Evolutionary conservation across 1,140 invertebrate genomes (phyloP), one percentile per base, ranked within the genome.

Genomic region (Catajapyx aquilonaris): DNA sequence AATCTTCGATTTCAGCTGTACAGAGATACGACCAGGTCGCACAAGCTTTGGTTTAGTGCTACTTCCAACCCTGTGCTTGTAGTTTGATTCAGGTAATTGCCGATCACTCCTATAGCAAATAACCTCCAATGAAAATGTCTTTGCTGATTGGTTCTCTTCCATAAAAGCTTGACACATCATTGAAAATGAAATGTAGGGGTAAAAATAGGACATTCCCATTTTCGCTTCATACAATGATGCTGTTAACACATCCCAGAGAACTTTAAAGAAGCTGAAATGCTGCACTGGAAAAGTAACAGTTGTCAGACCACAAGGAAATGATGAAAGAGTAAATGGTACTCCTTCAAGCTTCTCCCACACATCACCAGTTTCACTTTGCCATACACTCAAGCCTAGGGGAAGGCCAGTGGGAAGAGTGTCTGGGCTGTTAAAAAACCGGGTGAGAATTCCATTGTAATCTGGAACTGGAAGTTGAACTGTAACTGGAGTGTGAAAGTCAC

Each of bases 91-190:
- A n/a, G n/a, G n/a, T n/a, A n/a, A 22, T 34, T 43, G 35, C 37
- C 43, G 42, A 25, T 47, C 46, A 35, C 43, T 46, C 10, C 46
- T 33, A 35, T 50, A 46, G 25, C 43, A 50, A 23, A 51, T 48
- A 7, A 50, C 46, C 33, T 44, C 48, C 15, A 50, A 33, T 1
- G 47, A 43, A 41, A 48, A 48, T 9, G 40, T 42, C 31, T 33
- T 49, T 7, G 41, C 44, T 17, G 44, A 42, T 20, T 41, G 37
- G 31, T 35, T 42, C 32, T 52, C 50, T 13, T 53, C 44, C 48
- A 55, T 53, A 38, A 49, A 46, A 10, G 50, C 52, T 31, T 50
- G 46, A 35, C 52, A 55, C 45, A 51, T 53, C 52, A 54, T 54
- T 0, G 49, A 38, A 33, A 54, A 54, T 4, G 42, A 42, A 1